phyloP scores from a whole-genome alignment of 2,113 vertebrate species.

The Octodon degus region DNA sequence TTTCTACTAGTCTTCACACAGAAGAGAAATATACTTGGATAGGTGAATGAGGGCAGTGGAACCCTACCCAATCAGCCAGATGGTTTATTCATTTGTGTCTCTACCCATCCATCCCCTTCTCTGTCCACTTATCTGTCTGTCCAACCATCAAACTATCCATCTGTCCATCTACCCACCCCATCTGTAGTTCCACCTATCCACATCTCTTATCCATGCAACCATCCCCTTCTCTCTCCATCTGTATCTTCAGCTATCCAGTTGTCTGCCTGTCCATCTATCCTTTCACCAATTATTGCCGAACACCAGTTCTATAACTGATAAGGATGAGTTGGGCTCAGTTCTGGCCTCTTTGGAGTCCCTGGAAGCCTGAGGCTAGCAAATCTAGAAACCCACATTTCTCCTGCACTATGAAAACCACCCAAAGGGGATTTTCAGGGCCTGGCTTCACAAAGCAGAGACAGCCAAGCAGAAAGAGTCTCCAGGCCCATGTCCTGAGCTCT shows the following conservation, averaged over 20 bases:
- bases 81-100: background rate
- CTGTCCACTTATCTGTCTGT: no score
- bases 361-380: background rate
- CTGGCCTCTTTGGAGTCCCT: background rate
- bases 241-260: background rate
- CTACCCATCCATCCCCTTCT: no score
- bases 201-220: no score
- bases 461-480: background rate
- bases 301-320: background rate
- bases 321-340: background rate
- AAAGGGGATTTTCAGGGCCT: background rate
- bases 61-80: background rate
- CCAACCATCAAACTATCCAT: no score
- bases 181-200: background rate
- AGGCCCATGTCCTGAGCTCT: background rate
- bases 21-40: background rate
- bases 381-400: background rate
- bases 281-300: background rate
- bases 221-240: background rate
- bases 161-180: no score
- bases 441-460: conserved; percentile 6
- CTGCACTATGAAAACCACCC: background rate
- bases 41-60: background rate
- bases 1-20: background rate
- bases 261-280: no score